Percentiles rank a stretch among this genome's conserved stretches.
These are phyloP conservation scores for Tragopan temminckii DNA, from an alignment of 2,797 vertebrate species.

Conservation along the genomic window DNA sequence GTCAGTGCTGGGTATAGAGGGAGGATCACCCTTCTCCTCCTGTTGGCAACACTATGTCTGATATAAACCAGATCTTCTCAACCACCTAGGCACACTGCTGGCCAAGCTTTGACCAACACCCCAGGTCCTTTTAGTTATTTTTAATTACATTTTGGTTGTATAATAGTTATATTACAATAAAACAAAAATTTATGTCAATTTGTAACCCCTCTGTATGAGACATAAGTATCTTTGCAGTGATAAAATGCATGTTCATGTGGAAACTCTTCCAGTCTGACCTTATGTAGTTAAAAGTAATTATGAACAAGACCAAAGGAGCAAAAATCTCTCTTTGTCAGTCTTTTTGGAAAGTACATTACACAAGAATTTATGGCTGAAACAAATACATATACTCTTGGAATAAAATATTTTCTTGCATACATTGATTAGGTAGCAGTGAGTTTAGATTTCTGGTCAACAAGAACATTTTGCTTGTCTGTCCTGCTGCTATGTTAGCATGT, in stretches of 20 bases:
- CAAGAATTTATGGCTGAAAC: not conserved
- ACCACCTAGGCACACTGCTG: no score
- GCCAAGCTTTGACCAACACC: no score
- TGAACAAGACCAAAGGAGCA: not conserved
- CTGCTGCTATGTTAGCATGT: not conserved
- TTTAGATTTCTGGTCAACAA: not conserved
- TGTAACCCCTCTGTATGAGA: not conserved
- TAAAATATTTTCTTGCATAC: not conserved
- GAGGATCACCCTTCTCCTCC: no score
- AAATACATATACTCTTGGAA: not conserved
- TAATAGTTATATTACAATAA: not conserved
- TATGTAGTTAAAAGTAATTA: not conserved
- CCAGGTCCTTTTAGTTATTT: no score
- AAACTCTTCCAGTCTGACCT: not conserved
- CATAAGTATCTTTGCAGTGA: rapidly evolving
- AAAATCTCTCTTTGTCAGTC: not conserved
- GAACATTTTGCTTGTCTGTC: not conserved
- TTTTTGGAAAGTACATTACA: not conserved
- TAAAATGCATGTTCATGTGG: not conserved
- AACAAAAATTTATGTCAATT: not conserved
- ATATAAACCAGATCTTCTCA: no score
- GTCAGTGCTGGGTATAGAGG: no score
- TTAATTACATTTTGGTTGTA: no score
- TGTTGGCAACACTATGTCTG: no score
- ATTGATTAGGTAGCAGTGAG: not conserved